Evolutionary conservation across 2,797 vertebrate genomes (phyloP).

Genomic region (Halcyon smyrnensis): DNA sequence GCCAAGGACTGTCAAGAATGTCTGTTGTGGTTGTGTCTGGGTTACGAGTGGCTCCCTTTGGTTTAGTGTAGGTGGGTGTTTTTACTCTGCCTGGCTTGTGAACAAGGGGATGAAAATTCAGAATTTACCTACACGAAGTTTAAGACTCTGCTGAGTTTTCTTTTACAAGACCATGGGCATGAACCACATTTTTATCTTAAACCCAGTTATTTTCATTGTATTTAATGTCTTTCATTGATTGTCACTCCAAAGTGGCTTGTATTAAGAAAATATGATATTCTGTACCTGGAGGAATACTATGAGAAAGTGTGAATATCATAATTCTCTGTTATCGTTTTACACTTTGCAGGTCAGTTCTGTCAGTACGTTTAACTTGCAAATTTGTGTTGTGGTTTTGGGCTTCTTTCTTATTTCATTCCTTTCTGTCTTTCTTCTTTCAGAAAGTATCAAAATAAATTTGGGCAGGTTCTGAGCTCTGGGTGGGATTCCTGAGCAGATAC

Average conservation of each 20-base stretch:
- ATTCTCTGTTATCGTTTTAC: not conserved
- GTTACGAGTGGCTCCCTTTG: conserved; percentile 61
- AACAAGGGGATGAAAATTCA: conserved; percentile 63
- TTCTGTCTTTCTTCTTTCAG: not conserved
- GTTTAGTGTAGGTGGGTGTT: conserved; percentile 69
- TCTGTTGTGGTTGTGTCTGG: conserved; percentile 73
- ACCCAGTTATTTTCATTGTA: not conserved
- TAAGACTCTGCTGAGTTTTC: conserved; percentile 15
- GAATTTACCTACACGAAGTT: conserved; percentile 48
- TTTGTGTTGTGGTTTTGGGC: conserved; percentile 16
- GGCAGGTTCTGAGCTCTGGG: not conserved
- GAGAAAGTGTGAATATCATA: not conserved
- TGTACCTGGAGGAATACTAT: not conserved
- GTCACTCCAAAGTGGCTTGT: not conserved
- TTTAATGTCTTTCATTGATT: conserved; percentile 31
- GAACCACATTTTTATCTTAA: conserved; percentile 57
- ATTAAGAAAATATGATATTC: not conserved
- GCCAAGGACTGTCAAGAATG: conserved; percentile 56
- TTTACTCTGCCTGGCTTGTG: conserved; percentile 58
- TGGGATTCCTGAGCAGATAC: not conserved
- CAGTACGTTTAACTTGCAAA: not conserved
- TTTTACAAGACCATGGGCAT: not conserved
- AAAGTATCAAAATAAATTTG: conserved; percentile 2
- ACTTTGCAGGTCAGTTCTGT: conserved; percentile 5
- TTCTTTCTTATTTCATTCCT: conserved; percentile 2